Evolutionary conservation across 2,113 vertebrate species (phyloP).

Genomic region (Toxotes chatareus): DNA sequence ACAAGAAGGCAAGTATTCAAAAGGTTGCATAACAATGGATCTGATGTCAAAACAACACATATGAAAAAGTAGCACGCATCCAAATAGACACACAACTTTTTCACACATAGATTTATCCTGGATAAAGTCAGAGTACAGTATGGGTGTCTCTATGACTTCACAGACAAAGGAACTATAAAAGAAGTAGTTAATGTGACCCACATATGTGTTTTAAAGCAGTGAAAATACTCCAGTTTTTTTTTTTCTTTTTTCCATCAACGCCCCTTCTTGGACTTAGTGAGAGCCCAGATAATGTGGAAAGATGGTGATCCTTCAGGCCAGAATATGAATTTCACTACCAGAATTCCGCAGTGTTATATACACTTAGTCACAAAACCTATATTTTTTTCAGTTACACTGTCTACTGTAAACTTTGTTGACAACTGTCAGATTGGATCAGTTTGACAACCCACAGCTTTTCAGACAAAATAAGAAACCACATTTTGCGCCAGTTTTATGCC

Average conservation of each 20-base stretch:
- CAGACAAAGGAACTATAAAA: conserved; percentile 48
- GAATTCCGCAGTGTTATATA: conserved; percentile 44
- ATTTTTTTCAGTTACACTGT: not conserved
- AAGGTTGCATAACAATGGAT: conserved; percentile 11
- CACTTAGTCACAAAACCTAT: conserved; percentile 18
- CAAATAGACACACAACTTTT: conserved; percentile 13
- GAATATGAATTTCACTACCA: conserved; percentile 63
- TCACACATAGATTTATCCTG: not conserved
- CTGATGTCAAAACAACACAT: conserved; percentile 30
- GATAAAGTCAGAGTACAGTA: conserved; percentile 1
- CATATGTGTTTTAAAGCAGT: conserved; percentile 68
- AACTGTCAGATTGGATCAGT: conserved; percentile 18
- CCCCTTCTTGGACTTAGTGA: conserved; percentile 74
- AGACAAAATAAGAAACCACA: not conserved
- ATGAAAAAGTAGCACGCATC: not conserved
- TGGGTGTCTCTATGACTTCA: conserved; percentile 14
- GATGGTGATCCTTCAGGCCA: conserved; percentile 72
- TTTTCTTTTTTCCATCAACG: conserved; percentile 75
- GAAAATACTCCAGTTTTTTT: conserved; percentile 56
- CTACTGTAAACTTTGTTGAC: conserved; percentile 10
- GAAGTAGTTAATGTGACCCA: conserved; percentile 65
- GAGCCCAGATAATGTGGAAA: conserved; percentile 82
- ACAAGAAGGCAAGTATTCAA: not conserved
- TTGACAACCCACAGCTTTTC: not conserved
- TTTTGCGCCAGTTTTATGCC: not conserved